These are phyloP conservation scores for Macaria liturata DNA, from an alignment of 2,888 invertebrate genomes.

Conservation along the genomic window DNA sequence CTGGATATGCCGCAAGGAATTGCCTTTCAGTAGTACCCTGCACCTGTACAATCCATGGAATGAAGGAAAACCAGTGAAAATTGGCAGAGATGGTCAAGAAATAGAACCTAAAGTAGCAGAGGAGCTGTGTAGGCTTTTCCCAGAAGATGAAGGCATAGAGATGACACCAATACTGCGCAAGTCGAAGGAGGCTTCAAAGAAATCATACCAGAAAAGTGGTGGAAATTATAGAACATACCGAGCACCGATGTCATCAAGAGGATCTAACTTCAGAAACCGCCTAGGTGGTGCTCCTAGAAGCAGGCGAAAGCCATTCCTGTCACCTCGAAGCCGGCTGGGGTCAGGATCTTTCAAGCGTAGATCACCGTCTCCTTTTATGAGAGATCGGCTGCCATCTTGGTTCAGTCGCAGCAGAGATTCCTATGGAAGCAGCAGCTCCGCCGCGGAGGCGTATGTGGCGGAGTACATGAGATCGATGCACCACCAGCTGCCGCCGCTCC, in stretches of 20 bases:
- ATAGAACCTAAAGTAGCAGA: slow-evolving; percentile 98
- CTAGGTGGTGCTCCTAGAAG: slow-evolving; percentile 75
- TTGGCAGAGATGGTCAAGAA: slow-evolving; percentile 99
- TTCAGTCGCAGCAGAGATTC: slow-evolving; percentile 80
- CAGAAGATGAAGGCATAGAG: slow-evolving; percentile 95
- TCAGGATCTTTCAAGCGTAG: slow-evolving; percentile 80
- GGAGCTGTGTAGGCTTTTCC: slow-evolving; percentile 96
- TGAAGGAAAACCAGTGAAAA: slow-evolving; percentile 99
- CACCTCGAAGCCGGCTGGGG: slow-evolving; percentile 85
- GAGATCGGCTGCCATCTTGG: slow-evolving; percentile 85
- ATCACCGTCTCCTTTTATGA: slow-evolving; percentile 82
- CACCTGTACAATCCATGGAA: slow-evolving; percentile 99
- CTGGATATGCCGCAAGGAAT: slow-evolving; percentile 97
- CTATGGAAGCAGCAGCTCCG: slow-evolving; percentile 71
- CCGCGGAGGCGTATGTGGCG: slow-evolving; percentile 93
- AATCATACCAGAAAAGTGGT: slow-evolving; percentile 79
- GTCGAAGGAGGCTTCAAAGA: slow-evolving; percentile 92
- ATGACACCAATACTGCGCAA: slow-evolving; percentile 93
- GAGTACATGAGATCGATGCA: slow-evolving; percentile 96
- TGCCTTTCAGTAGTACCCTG: slow-evolving; percentile 95
- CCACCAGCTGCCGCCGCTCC: slow-evolving; percentile 92
- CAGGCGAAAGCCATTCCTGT: slow-evolving; percentile 85
- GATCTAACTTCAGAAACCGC: slow-evolving; percentile 77
- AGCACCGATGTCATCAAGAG: slow-evolving; percentile 72
- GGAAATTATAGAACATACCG: slow-evolving; percentile 77